Evolutionary conservation across 2,888 invertebrate genomes (phyloP).

Genomic region (Monochamus alternatus): DNA sequence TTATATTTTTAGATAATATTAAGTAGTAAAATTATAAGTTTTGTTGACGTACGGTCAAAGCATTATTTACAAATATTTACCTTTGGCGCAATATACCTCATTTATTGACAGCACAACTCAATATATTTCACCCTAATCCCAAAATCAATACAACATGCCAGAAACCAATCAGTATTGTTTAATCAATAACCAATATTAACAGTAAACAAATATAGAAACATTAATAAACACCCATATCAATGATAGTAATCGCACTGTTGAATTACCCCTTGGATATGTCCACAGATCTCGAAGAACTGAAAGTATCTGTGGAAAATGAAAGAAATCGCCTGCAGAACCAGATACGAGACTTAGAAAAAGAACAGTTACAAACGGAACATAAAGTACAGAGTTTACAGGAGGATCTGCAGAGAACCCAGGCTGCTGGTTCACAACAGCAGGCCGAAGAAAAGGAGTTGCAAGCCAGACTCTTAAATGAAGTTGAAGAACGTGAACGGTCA

Average conservation of each 20-base stretch:
- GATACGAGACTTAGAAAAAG: slow-evolving; percentile 82
- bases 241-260: background rate
- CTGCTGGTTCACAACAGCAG: slow-evolving; percentile 80
- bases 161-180: slow-evolving; percentile 30
- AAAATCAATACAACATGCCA: slow-evolving; percentile 33
- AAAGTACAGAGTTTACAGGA: slow-evolving; percentile 80
- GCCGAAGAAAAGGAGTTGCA: slow-evolving; percentile 86
- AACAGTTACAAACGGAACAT: slow-evolving; percentile 81
- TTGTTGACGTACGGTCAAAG: background rate
- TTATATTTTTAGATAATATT: too few relatives aligned
- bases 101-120: slow-evolving; percentile 20
- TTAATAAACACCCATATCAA: slow-evolving; percentile 15
- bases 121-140: slow-evolving; percentile 32
- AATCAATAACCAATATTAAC: slow-evolving; percentile 31
- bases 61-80: background rate
- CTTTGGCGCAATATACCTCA: background rate
- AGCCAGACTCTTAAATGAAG: slow-evolving; percentile 77
- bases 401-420: slow-evolving; percentile 80
- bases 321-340: slow-evolving; percentile 80
- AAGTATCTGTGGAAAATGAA: slow-evolving; percentile 83
- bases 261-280: slow-evolving; percentile 11
- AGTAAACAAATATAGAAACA: background rate
- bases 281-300: slow-evolving; percentile 84
- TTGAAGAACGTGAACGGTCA: slow-evolving; percentile 84
- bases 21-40: background rate